phyloP scores from a whole-genome alignment of 1,140 invertebrate genomes.

The Ips typographus region DNA sequence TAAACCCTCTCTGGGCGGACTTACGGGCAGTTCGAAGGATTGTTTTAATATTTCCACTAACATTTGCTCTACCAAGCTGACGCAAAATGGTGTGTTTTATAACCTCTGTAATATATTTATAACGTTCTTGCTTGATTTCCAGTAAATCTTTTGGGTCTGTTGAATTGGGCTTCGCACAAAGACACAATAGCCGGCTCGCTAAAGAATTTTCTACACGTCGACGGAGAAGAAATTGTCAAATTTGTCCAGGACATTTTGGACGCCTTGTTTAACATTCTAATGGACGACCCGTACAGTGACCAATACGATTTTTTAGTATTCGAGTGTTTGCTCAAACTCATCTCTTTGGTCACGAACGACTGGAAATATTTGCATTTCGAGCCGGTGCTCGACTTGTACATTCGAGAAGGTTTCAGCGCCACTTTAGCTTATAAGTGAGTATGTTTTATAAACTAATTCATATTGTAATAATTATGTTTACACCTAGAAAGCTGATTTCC shows the following conservation, averaged over 20 bases:
- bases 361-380: conserved; percentile 92
- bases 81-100: conserved; percentile 77
- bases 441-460: background rate
- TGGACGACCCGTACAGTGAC: conserved; percentile 71
- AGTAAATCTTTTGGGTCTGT: conserved; percentile 87
- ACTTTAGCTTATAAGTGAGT: conserved; percentile 79
- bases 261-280: conserved; percentile 89
- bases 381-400: conserved; percentile 90
- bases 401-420: conserved; percentile 88
- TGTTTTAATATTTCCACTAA: conserved; percentile 78
- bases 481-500: conserved; percentile 65
- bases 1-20: conserved; percentile 59
- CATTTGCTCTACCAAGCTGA: conserved; percentile 93
- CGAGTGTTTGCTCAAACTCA: conserved; percentile 87
- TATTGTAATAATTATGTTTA: conserved; percentile 15
- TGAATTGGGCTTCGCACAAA: conserved; percentile 82
- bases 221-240: conserved; percentile 90
- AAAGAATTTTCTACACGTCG: conserved; percentile 74
- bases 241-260: conserved; percentile 91
- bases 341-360: conserved; percentile 79
- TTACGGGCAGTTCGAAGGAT: conserved; percentile 73
- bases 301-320: conserved; percentile 86
- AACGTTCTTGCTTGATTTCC: conserved; percentile 38
- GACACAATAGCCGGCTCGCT: conserved; percentile 70
- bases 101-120: background rate